These are phyloP conservation scores for Phragmatobia fuliginosa DNA, from an alignment of 2,888 invertebrate genomes.

Conservation along the genomic window DNA sequence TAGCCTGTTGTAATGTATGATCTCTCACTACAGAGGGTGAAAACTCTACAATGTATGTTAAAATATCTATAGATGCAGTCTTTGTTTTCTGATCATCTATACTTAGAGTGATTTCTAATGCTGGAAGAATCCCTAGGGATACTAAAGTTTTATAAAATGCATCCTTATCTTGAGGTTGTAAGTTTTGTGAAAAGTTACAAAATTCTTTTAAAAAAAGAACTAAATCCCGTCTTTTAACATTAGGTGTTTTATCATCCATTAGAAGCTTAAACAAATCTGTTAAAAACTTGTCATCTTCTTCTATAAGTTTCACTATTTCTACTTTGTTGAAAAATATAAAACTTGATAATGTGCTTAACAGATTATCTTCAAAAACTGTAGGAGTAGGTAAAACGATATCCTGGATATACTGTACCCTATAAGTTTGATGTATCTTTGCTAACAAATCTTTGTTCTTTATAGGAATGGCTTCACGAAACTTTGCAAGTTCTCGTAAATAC, in stretches of 20 bases:
- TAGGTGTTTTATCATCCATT: constrained; percentile 94
- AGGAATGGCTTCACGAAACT: constrained; percentile 97
- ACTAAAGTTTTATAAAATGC: constrained; percentile 98
- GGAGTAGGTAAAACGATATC: constrained; percentile 99
- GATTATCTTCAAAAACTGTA: constrained; percentile 99
- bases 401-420: constrained; percentile 99
- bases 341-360: constrained; percentile 98
- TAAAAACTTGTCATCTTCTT: constrained; percentile 99
- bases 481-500: constrained; percentile 96
- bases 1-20: constrained; percentile 97
- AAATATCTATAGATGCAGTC: constrained; percentile 98
- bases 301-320: constrained; percentile 98
- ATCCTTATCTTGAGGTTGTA: constrained; percentile 99
- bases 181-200: constrained; percentile 99
- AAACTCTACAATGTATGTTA: constrained; percentile 99
- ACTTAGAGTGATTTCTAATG: constrained; percentile 95
- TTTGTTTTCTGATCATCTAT: constrained; percentile 98
- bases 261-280: constrained; percentile 97
- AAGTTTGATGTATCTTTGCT: constrained; percentile 99
- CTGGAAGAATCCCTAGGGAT: constrained; percentile 94
- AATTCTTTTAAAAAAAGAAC: constrained; percentile 99
- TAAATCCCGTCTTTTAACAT: constrained; percentile 95
- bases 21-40: constrained; percentile 99
- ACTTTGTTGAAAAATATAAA: constrained; percentile 99
- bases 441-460: constrained; percentile 97